Conservation (phyloP, 2,888 invertebrate species). For the Oligia strigilis region DNA sequence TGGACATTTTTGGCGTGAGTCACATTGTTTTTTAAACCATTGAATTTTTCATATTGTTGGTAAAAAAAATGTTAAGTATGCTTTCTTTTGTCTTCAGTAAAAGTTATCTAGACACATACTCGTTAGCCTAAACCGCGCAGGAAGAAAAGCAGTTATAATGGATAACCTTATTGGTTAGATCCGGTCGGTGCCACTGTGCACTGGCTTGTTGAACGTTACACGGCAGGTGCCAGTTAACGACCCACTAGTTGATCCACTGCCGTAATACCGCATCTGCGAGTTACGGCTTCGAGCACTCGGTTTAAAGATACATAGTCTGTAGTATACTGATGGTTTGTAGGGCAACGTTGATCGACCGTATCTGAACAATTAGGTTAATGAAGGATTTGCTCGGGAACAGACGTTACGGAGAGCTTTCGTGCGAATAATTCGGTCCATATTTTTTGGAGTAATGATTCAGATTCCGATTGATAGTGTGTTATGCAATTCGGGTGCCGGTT, state of each 20-base stretch:
- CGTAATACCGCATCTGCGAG: slow-evolving; percentile 39
- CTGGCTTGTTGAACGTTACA: slow-evolving; percentile 48
- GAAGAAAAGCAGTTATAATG: slow-evolving; percentile 55
- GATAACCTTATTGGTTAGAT: slow-evolving; percentile 47
- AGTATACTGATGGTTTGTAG: slow-evolving; percentile 19
- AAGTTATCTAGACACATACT: neutral
- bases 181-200: slow-evolving; percentile 44
- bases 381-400: slow-evolving; percentile 45
- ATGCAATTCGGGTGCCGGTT: neutral
- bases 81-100: neutral
- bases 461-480: too few relatives aligned
- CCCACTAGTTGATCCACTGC: slow-evolving; percentile 51
- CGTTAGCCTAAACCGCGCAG: slow-evolving; percentile 8
- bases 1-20: neutral
- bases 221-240: slow-evolving; percentile 54
- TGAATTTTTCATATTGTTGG: neutral
- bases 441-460: neutral
- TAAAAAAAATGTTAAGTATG: too few relatives aligned
- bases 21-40: neutral
- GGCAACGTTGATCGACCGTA: slow-evolving; percentile 27
- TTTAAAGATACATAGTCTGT: slow-evolving; percentile 10
- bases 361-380: slow-evolving; percentile 53
- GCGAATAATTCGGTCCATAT: slow-evolving; percentile 3
- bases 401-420: neutral
- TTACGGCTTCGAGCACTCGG: slow-evolving; percentile 1